Base-by-base conservation (phyloP, 2,888 invertebrate genomes). In the Salticus scenicus region DNA sequence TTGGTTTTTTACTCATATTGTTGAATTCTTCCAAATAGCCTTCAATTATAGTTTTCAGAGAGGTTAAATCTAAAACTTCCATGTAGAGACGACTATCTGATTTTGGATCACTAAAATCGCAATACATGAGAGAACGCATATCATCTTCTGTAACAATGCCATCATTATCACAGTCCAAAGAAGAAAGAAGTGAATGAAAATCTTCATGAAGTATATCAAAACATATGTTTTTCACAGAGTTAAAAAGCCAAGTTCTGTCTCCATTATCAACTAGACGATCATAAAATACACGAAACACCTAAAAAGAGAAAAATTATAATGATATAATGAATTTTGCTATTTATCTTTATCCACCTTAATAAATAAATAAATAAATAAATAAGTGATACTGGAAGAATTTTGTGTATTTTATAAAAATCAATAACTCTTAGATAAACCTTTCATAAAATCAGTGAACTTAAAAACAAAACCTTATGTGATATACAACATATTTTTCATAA, bases 101-200 rank as follows among this genome's bases (percentile, higher is more conserved):
- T 93, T 98, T 98, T 0, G 97, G 96, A 92, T 98, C 98, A 0
- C 95, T 95, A 91, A 98, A 98, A 91, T 98, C 98, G 90, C 98
- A 98, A 91, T 96, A 98, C 84, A 98, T 94, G 87, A 98, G 92
- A 89, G 95, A 95, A 80, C 98, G 93, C 8, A 98, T 92, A 90
- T 98, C 96, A 24, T 92, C 92, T 90, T 97, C 97, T 0, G 94
- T 94, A 47, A 90, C 92, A 77, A 90, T 90, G 42, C 91, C 91
- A 88, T 92, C 91, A 42, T 90, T 90, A 78, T 92, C 91, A 51
- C 91, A 90, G 92, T 93, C 92, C 0, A 97, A 92, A 85, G 96
- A 93, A 4, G 92, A 91, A 77, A 98, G 95, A 90, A 98, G 92
- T 1, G 91, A 90, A 88, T 95, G 93, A 87, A 97, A 93, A 88